Base-by-base conservation (phyloP, 2,113 vertebrate genomes). In the Macrotus californicus region DNA sequence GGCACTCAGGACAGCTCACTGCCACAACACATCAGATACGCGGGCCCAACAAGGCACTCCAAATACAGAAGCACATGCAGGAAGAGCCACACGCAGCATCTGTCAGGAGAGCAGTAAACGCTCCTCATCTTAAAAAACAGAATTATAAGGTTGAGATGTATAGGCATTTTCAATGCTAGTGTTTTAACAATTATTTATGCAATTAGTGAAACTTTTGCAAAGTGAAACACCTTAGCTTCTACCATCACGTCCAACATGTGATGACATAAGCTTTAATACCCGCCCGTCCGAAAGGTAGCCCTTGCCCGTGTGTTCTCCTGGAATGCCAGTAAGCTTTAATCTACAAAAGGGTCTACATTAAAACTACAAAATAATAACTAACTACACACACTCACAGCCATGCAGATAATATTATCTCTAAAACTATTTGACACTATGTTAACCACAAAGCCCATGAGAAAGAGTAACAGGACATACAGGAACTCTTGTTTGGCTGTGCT, bases 401-500 rank as follows among this genome's bases (percentile, higher is more conserved):
- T 73, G 61, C 96, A 94, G n/a, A 56, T 39, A 85, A 84, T 61
- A 21, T 72, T 87, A 97, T 96, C 89, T 95, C 94, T 72, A 91
- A 97, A 81, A 97, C 90, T 97, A 97, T 80, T 97, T 77, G 96
- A 96, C 87, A 97, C 95, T 86, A 92, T 83, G 83, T 97, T 98
- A 98, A 97, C 94, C 91, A 97, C 97, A 98, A 97, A 98, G 98
- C 96, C 98, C 98, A 97, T 96, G 98, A 97, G 97, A 97, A 96
- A 87, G 95, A 97, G 89, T 96, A 98, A 93, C 92, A 93, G 91
- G 93, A 99, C 99, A 99, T 99, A 99, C 99, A 99, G 99, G 99
- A 99, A 99, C 98, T 99, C 99, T 99, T 99, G 99, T 99, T 99
- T 99, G 98, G 99, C 99, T 98, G 99, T 99, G 98, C 99, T 99